Conservation (phyloP, 2,113 vertebrate genomes). For the Dicerorhinus sumatrensis region DNA sequence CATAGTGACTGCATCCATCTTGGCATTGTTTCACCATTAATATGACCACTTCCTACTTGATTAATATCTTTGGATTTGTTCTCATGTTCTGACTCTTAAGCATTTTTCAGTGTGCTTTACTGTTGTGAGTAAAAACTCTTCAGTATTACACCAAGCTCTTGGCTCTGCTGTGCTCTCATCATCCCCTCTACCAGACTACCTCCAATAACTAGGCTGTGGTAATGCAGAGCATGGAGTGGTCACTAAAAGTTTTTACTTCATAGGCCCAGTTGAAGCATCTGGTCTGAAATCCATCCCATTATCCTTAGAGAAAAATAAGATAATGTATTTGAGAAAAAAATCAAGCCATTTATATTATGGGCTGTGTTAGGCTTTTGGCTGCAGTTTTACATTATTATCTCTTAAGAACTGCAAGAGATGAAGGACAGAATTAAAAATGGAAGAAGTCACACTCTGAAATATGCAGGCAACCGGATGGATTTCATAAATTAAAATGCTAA, state of each 20-base stretch:
- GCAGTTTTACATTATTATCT: slow-evolving; percentile 4
- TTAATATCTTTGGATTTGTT: slow-evolving; percentile 47
- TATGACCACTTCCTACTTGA: slow-evolving; percentile 50
- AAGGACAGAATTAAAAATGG: slow-evolving; percentile 16
- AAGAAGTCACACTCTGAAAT: slow-evolving; percentile 37
- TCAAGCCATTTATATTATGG: slow-evolving; percentile 52
- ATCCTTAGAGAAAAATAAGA: slow-evolving; percentile 51
- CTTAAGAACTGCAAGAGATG: slow-evolving; percentile 33
- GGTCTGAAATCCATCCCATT: slow-evolving; percentile 20
- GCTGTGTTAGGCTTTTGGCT: slow-evolving; percentile 48
- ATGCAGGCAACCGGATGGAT: background rate
- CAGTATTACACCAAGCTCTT: slow-evolving; percentile 30
- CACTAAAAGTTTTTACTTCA: background rate
- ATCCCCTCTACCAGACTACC: background rate
- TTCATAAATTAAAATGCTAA: background rate
- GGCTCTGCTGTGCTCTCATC: slow-evolving; percentile 6
- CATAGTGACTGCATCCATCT: background rate
- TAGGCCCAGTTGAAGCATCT: slow-evolving; percentile 44
- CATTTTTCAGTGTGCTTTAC: slow-evolving; percentile 68
- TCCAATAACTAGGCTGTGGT: background rate
- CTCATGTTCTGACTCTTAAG: slow-evolving; percentile 13
- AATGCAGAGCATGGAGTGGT: background rate
- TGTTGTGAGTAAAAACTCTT: slow-evolving; percentile 13
- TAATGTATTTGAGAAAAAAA: slow-evolving; percentile 44
- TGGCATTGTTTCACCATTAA: background rate